Base-by-base conservation (phyloP, 2,113 vertebrate species). In the Pheucticus melanocephalus region DNA sequence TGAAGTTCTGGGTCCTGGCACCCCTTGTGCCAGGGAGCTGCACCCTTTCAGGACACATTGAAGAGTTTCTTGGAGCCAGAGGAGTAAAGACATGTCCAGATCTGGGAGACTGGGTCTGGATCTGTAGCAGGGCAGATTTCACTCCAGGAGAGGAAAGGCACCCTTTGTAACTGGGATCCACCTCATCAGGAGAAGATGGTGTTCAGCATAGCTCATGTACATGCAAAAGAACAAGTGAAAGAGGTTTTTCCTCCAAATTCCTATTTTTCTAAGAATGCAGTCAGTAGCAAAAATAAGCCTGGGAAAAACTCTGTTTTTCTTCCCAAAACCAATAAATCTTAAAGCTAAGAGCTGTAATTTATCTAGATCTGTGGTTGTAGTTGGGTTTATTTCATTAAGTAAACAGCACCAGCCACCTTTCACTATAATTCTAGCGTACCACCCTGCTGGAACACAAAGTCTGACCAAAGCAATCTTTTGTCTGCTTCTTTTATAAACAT, bases 351-450 rank as follows among this genome's bases (percentile, higher is more conserved):
- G n/a, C 35, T 93, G 11, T 81, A 90, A 73, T 86, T 88, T 86
- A 56, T 83, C 66, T 68, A 60, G 65, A 54, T 81, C 28, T 80
- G 39, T 81, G 77, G 39, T 42, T 68, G 11, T 60, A 82, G 5
- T 50, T 90, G 60, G 35, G 39, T 77, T 90, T 90, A 17, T 73
- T 73, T 85, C 59, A 54, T 86, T 90, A 93, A 89, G 69, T n/a
- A 86, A 95, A 83, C 60, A 77, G 31, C 27, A 92, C 18, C 31
- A 82, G 57, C n/a, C 64, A 77, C 63, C 24, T 86, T 86, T 88
- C 28, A 23, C 39, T 86, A 19, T 25, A 68, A 37, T 70, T 88
- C 78, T 31, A 83, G 45, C 8, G 23, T 5, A 42, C 51, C 64
- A 66, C 75, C 71, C 87, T 69, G 27, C 17, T 85, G 11, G 61